Evolutionary conservation across 2,113 vertebrate genomes (phyloP).

Genomic region (Equus przewalskii): DNA sequence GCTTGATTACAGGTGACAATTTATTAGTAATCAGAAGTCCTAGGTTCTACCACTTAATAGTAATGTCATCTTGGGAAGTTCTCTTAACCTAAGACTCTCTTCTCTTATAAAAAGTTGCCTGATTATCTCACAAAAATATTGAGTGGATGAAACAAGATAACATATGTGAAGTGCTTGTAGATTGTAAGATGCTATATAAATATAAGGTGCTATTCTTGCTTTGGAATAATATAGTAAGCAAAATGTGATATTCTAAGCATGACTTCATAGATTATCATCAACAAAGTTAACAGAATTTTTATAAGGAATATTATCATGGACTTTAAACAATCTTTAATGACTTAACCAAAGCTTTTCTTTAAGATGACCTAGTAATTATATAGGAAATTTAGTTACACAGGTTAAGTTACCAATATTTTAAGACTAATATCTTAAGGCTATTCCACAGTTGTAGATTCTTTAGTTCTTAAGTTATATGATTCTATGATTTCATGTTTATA

Average conservation of each 20-base stretch:
- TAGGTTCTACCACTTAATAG: conserved; percentile 12
- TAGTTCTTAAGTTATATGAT: conserved; percentile 33
- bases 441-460: background rate
- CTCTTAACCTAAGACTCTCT: background rate
- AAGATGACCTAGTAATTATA: conserved; percentile 17
- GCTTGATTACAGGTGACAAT: background rate
- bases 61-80: background rate
- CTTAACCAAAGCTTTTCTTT: conserved; percentile 30
- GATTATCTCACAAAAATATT: conserved; percentile 49
- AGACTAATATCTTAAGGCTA: conserved; percentile 36
- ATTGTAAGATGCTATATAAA: conserved; percentile 51
- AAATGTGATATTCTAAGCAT: conserved; percentile 5
- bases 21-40: background rate
- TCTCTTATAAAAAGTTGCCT: conserved; percentile 17
- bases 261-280: conserved; percentile 23
- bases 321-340: conserved; percentile 49
- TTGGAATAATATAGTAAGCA: conserved; percentile 48
- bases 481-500: conserved; percentile 25
- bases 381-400: conserved; percentile 36
- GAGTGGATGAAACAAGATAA: conserved; percentile 15
- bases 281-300: conserved; percentile 52
- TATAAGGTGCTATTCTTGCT: background rate
- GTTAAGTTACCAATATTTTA: conserved; percentile 38
- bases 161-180: background rate
- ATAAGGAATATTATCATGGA: conserved; percentile 36